These are phyloP conservation scores for Leucophenga varia DNA, from an alignment of 1,140 invertebrate genomes.

Conservation along the genomic window DNA sequence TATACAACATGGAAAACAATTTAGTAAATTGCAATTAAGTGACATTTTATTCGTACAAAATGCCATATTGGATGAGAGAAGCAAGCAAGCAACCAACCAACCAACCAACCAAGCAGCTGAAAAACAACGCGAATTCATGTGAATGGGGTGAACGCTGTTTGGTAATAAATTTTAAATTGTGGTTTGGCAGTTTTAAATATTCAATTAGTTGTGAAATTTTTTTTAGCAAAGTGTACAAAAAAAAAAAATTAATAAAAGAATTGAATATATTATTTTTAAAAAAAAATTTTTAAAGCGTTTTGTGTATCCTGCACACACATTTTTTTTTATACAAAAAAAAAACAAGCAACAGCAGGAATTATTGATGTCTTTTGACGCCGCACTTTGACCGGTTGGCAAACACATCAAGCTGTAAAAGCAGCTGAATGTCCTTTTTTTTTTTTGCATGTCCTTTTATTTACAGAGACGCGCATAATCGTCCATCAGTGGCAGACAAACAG, in stretches of 20 bases:
- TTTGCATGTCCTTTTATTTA: too few relatives aligned
- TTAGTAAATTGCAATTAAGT: slow-evolving; percentile 56
- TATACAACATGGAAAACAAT: slow-evolving; percentile 55
- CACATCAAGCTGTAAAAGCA: too few relatives aligned
- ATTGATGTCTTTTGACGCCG: slow-evolving; percentile 13
- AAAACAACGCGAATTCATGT: slow-evolving; percentile 5
- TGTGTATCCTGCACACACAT: too few relatives aligned
- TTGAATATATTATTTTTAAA: too few relatives aligned
- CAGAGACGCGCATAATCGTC: neutral
- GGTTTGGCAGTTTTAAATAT: slow-evolving; percentile 54
- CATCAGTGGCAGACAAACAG: slow-evolving; percentile 1
- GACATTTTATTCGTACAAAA: slow-evolving; percentile 46
- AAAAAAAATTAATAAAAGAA: too few relatives aligned
- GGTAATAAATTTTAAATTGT: slow-evolving; percentile 56
- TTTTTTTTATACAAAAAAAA: slow-evolving; percentile 8
- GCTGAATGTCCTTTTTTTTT: too few relatives aligned
- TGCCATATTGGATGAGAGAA: slow-evolving; percentile 20
- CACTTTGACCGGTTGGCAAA: slow-evolving; percentile 21
- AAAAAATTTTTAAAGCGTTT: too few relatives aligned
- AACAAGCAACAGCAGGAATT: slow-evolving; percentile 5
- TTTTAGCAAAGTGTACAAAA: neutral
- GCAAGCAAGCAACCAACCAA: slow-evolving; percentile 2
- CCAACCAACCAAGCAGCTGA: neutral
- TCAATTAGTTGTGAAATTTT: slow-evolving; percentile 54
- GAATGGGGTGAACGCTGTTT: slow-evolving; percentile 23